Base-by-base conservation (phyloP, 53 echinoderm and acorn worm genomes). In the Astropecten irregularis region DNA sequence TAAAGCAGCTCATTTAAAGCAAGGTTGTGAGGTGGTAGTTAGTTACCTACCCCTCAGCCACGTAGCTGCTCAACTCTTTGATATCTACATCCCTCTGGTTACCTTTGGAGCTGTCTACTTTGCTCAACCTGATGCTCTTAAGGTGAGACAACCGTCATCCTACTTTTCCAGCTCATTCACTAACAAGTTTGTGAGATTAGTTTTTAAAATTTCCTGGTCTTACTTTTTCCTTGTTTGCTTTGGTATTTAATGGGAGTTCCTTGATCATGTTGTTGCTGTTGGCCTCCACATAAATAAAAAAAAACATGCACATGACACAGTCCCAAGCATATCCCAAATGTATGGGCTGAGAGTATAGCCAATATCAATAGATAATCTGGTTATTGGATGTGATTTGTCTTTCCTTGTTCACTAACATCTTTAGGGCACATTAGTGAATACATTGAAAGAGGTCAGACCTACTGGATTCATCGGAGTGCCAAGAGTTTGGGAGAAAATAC, bases 61-160 rank as follows among this genome's bases (percentile, higher is more conserved):
- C 79, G 92, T 99, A 13, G 92, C 92, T 19, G 99, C 99, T 19
- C 99, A 99, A 79, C 81, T 99, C 66, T 90, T 99, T 46, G 99
- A 99, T 55, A 88, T 99, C 40, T 99, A 95, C 76, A 76, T 90
- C 50, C 92, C 99, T 22, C 81, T 99, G 19, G 73, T 57, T 31
- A 63, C 85, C 4, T 69, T 77, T 46, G 95, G 95, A 29, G 83
- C 92, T 4, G 88, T 92, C 33, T 95, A 88, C 81, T 99, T 99
- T 88, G 99, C 99, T 38, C 92, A 92, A 61, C 99, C 92, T 71
- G 97, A 99, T 81, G 99, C 99, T 22, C 87, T 99, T 36, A 99
- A 99, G 92, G 99, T 99, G 48, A 87, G 23, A 36, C 3, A 34
- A 9, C 20, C 35, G 30, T 29, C 61, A n/a, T n/a, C n/a, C n/a